A percentile compares a stretch with the other conserved stretches of the same genome.
phyloP scores from a whole-genome alignment of 2,113 vertebrate genomes.

The Mesocricetus auratus region DNA sequence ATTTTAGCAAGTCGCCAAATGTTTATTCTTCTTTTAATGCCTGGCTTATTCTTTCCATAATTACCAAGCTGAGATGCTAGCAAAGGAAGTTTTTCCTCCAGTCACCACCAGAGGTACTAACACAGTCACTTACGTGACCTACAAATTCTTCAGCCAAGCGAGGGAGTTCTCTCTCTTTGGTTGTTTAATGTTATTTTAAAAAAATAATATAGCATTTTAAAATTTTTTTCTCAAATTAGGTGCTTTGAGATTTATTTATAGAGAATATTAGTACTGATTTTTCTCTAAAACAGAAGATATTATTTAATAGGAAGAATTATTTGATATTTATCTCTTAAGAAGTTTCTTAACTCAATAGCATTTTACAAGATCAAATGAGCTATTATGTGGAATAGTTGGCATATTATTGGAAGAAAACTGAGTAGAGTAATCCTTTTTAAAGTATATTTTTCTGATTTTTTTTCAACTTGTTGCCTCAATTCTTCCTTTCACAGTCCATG shows the following conservation, averaged over 20 bases:
- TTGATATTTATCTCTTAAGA: conserved; percentile 46
- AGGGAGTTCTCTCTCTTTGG: neutral
- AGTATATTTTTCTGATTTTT: conserved; percentile 63
- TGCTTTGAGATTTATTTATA: conserved; percentile 68
- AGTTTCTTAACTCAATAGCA: conserved; percentile 51
- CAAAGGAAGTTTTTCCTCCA: neutral
- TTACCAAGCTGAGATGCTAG: neutral
- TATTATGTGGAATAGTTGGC: conserved; percentile 28
- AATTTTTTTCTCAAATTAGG: conserved; percentile 54
- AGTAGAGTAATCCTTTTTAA: conserved; percentile 62
- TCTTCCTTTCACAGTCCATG: conserved; percentile 38
- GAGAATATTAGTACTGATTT: conserved; percentile 31
- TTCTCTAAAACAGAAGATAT: conserved; percentile 38
- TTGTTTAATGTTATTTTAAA: neutral
- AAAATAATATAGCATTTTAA: neutral
- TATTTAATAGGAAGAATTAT: conserved; percentile 48
- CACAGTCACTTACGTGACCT: neutral
- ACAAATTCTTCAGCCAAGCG: neutral
- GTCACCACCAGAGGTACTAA: neutral
- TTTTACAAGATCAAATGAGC: conserved; percentile 47
- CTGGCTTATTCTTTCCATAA: neutral
- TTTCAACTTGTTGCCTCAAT: conserved; percentile 51
- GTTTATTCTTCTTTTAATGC: neutral
- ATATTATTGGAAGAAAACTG: neutral
- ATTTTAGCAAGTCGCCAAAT: neutral